Conservation (phyloP, 1,140 invertebrate genomes). For the Caenorhabditis latens region DNA sequence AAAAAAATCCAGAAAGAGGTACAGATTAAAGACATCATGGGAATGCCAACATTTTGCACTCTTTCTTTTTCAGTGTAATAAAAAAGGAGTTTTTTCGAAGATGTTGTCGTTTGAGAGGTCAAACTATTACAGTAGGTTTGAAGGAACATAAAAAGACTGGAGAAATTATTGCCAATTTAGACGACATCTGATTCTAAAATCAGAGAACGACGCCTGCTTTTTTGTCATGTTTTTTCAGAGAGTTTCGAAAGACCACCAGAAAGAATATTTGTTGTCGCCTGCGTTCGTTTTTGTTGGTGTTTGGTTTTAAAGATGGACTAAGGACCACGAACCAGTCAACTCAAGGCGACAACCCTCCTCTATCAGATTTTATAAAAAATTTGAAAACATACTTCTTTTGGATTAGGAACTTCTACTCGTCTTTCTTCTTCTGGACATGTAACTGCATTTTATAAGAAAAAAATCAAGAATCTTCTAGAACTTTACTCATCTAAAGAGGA, state of each 20-base stretch:
- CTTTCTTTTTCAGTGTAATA: too few species aligned
- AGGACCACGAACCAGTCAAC: slow-evolving; percentile 18
- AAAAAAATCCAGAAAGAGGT: too few species aligned
- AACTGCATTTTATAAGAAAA: too few species aligned
- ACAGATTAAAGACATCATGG: too few species aligned
- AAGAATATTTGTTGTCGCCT: background rate
- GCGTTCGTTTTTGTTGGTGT: slow-evolving; percentile 6
- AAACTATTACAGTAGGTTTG: background rate
- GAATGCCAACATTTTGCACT: too few species aligned
- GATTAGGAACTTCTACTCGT: background rate
- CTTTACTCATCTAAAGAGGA: background rate
- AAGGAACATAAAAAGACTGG: too few species aligned
- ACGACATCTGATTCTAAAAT: background rate
- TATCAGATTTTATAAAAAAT: slow-evolving; percentile 26
- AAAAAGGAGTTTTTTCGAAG: background rate
- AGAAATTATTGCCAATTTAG: background rate
- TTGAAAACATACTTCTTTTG: background rate
- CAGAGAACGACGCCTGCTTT: background rate
- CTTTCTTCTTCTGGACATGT: background rate
- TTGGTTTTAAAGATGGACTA: background rate
- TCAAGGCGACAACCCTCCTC: background rate
- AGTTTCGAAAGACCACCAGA: background rate
- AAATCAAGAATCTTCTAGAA: background rate
- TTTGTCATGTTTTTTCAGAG: background rate
- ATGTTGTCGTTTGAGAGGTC: background rate